These are phyloP conservation scores for Ectemnius continuus DNA, from an alignment of 2,888 invertebrate species.

Conservation along the genomic window DNA sequence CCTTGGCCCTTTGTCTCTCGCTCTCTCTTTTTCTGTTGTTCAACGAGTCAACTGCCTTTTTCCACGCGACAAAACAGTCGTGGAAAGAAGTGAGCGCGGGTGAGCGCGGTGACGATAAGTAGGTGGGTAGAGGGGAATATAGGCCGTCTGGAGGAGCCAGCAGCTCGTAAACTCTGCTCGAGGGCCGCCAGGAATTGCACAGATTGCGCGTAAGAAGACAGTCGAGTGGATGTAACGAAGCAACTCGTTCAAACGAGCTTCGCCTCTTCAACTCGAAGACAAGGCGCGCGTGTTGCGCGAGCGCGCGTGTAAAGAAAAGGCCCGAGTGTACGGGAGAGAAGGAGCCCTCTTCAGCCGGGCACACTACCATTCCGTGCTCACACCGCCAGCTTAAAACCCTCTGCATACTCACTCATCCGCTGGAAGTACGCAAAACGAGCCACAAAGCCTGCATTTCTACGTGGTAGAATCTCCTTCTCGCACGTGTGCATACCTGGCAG, in stretches of 20 bases:
- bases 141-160: too few species aligned
- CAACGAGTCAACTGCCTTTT: too few species aligned
- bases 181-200: conserved; percentile 10
- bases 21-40: too few species aligned
- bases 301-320: conserved; percentile 42
- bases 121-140: too few species aligned
- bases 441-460: conserved; percentile 17
- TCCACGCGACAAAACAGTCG: too few species aligned
- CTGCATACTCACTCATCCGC: conserved; percentile 11
- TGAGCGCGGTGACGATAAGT: too few species aligned
- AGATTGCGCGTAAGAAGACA: conserved; percentile 54
- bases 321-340: conserved; percentile 15
- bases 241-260: conserved; percentile 61
- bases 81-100: too few species aligned
- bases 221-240: conserved; percentile 53
- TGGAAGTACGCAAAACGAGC: conserved; percentile 19
- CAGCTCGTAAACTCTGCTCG: too few species aligned
- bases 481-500: conserved; percentile 20
- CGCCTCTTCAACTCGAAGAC: conserved; percentile 60
- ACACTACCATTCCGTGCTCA: conserved; percentile 7
- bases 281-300: conserved; percentile 19
- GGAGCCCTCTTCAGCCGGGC: conserved; percentile 47
- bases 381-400: conserved; percentile 23
- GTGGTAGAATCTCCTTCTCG: not conserved
- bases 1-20: too few species aligned